A percentile compares a stretch with the other conserved stretches of the same genome.
These are phyloP conservation scores for Opisthocomus hoazin DNA, from an alignment of 2,113 vertebrate species.

Conservation along the genomic window DNA sequence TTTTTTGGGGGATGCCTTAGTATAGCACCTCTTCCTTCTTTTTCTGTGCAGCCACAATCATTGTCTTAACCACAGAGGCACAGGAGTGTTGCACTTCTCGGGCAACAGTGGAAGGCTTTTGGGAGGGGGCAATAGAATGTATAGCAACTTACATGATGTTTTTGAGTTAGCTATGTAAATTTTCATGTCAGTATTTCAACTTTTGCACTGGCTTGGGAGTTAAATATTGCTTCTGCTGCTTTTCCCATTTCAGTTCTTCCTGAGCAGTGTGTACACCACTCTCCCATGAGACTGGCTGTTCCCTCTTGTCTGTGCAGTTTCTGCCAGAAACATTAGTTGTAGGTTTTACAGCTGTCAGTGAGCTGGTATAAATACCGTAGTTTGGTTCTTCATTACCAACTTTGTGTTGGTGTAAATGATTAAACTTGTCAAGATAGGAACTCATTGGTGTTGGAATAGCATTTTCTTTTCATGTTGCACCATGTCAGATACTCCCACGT, in stretches of 20 bases:
- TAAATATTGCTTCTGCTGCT: neutral
- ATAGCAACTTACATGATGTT: neutral
- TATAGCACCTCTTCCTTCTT: neutral
- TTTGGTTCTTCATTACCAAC: neutral
- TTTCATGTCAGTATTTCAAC: neutral
- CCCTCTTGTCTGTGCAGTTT: neutral
- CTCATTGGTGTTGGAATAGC: neutral
- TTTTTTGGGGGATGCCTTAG: neutral
- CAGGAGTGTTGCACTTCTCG: neutral
- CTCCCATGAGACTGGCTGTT: slow-evolving; percentile 8
- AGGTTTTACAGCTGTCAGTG: neutral
- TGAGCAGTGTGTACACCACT: neutral
- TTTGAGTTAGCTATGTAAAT: neutral
- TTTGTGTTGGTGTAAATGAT: slow-evolving; percentile 12
- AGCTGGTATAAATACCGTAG: neutral
- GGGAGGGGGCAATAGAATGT: neutral
- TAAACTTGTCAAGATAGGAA: slow-evolving; percentile 9
- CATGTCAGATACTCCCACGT: neutral
- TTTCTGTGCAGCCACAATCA: slow-evolving; percentile 1
- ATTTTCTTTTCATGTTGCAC: neutral
- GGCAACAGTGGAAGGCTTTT: neutral
- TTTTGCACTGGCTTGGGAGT: neutral
- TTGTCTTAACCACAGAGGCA: neutral
- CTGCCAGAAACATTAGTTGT: neutral
- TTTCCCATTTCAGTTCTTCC: slow-evolving; percentile 18